These are phyloP conservation scores for Drosophila cognata DNA, from an alignment of 2,888 invertebrate genomes.

Conservation along the genomic window DNA sequence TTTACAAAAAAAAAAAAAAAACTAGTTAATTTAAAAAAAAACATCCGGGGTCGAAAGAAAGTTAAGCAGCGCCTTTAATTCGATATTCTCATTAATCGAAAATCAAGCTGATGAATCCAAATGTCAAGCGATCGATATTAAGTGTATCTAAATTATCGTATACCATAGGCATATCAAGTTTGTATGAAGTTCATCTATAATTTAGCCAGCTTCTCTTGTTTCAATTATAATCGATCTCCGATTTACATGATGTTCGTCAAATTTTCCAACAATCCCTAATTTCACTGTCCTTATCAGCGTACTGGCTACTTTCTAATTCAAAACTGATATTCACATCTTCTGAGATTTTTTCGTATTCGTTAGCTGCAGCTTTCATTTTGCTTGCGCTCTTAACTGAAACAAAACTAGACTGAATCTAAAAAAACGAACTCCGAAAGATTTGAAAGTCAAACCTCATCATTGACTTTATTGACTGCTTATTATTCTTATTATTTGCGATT, in stretches of 20 bases:
- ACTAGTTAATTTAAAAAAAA: neutral
- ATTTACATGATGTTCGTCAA: neutral
- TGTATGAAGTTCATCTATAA: neutral
- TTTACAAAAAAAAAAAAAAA: constrained; percentile 59
- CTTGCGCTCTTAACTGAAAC: too few species aligned
- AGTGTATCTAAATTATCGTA: neutral
- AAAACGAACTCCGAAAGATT: too few species aligned
- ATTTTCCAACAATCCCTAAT: too few species aligned
- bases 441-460: too few species aligned
- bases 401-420: too few species aligned
- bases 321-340: too few species aligned
- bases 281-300: too few species aligned
- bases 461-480: too few species aligned
- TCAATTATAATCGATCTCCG: neutral
- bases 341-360: too few species aligned
- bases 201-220: neutral
- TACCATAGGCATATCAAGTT: neutral
- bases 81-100: neutral
- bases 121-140: neutral
- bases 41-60: neutral
- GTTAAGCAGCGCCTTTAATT: neutral
- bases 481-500: too few species aligned
- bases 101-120: neutral
- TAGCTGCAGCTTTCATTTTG: too few species aligned
- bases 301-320: too few species aligned